Conservation (phyloP, 2,113 vertebrate species). For the Tautogolabrus adspersus region DNA sequence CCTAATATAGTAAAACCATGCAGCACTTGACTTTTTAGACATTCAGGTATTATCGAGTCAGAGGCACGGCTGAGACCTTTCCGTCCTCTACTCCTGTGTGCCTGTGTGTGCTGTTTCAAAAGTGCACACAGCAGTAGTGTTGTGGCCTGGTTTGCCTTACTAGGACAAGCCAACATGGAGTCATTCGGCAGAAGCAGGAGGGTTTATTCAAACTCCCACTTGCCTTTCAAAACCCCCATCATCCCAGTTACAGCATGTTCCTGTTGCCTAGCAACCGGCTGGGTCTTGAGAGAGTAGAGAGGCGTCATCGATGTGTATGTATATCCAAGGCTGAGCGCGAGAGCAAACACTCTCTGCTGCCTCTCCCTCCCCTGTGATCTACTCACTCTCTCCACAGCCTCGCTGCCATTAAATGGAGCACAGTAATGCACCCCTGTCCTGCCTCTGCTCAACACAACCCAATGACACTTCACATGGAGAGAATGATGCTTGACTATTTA, state of each 20-base stretch:
- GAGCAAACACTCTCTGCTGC: conserved; percentile 58
- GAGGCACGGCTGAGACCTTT: background rate
- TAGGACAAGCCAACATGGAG: conserved; percentile 74
- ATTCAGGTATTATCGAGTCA: conserved; percentile 3
- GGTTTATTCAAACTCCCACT: conserved; percentile 81
- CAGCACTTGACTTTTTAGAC: conserved; percentile 34
- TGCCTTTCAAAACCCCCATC: conserved; percentile 57
- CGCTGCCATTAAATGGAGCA: conserved; percentile 27
- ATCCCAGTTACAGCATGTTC: conserved; percentile 77
- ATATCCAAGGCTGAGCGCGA: conserved; percentile 53
- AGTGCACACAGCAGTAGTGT: conserved; percentile 5
- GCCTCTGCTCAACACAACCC: conserved; percentile 34
- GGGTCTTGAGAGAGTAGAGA: conserved; percentile 71
- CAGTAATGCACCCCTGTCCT: background rate
- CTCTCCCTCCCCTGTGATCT: conserved; percentile 47
- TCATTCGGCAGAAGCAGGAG: conserved; percentile 57
- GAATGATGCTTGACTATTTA: conserved; percentile 47
- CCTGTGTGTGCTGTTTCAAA: conserved; percentile 8
- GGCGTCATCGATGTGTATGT: conserved; percentile 66
- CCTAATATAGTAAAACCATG: conserved; percentile 65
- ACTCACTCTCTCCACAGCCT: conserved; percentile 40
- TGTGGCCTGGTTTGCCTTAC: conserved; percentile 71
- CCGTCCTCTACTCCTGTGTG: background rate
- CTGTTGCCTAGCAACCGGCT: conserved; percentile 80
- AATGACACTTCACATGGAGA: conserved; percentile 53